Conservation (phyloP, 2,797 vertebrate genomes). For the Zonotrichia albicollis region DNA sequence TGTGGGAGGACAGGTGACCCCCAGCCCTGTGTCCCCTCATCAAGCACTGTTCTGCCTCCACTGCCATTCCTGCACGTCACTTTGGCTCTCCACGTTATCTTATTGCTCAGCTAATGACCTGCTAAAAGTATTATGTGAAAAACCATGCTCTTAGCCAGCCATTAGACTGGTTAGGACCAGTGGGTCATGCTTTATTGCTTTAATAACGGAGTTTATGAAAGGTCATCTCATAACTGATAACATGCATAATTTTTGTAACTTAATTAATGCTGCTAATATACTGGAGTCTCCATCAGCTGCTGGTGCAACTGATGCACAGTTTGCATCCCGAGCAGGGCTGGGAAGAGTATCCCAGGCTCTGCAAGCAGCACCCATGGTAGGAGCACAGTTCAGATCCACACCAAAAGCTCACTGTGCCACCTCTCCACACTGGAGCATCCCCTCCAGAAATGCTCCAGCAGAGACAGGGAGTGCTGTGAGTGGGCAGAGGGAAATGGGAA, state of each 20-base stretch:
- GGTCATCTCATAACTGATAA: conserved; percentile 47
- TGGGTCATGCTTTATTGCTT: conserved; percentile 50
- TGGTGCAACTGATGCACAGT: conserved; percentile 21
- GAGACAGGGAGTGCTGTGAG: background rate
- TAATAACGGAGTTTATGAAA: conserved; percentile 61
- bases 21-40: background rate
- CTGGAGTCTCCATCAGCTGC: conserved; percentile 65
- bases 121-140: conserved; percentile 43
- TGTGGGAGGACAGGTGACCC: background rate
- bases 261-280: conserved; percentile 63
- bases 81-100: conserved; percentile 17
- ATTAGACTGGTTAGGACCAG: conserved; percentile 48
- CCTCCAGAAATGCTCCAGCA: rapidly evolving
- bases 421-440: background rate
- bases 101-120: conserved; percentile 53
- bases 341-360: background rate
- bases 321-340: background rate
- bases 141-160: conserved; percentile 46
- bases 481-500: background rate
- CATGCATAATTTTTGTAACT: conserved; percentile 63
- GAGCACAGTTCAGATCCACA: background rate
- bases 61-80: background rate
- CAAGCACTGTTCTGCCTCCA: background rate
- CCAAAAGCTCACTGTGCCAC: rapidly evolving
- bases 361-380: background rate